These are phyloP conservation scores for Alauda arvensis DNA, from an alignment of 2,797 vertebrate species.

Conservation along the genomic window DNA sequence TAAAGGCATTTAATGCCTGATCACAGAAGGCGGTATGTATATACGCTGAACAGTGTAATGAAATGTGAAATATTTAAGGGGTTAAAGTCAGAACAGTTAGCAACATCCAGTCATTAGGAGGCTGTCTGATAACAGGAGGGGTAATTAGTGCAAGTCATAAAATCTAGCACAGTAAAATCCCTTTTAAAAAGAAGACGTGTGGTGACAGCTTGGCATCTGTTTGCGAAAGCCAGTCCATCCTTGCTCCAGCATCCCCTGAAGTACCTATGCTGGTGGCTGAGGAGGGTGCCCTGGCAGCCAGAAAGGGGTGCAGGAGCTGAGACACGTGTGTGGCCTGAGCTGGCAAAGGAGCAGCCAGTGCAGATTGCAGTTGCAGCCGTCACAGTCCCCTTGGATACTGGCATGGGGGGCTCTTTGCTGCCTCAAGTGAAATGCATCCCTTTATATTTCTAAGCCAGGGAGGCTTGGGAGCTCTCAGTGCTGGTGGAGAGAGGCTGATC, in stretches of 20 bases:
- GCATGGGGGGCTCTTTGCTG: neutral
- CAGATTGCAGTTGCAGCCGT: rapidly evolving
- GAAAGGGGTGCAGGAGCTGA: neutral
- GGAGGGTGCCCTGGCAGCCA: neutral
- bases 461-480: neutral
- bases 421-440: neutral
- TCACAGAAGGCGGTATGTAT: neutral
- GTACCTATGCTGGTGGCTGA: neutral
- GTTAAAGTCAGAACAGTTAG: slow-evolving; percentile 48
- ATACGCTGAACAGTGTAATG: slow-evolving; percentile 2
- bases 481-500: neutral
- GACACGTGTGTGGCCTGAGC: rapidly evolving
- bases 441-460: neutral
- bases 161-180: slow-evolving; percentile 1
- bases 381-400: neutral
- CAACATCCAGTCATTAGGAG: slow-evolving; percentile 34
- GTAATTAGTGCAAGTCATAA: slow-evolving; percentile 27
- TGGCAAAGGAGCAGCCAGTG: neutral
- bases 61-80: slow-evolving; percentile 31
- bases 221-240: neutral
- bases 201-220: neutral
- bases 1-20: neutral
- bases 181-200: neutral
- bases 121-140: neutral
- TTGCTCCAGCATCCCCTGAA: neutral